A percentile compares a stretch with the other conserved stretches of the same genome.
phyloP scores from a whole-genome alignment of 2,797 vertebrate genomes.

The Dendrocincla tyrannina region DNA sequence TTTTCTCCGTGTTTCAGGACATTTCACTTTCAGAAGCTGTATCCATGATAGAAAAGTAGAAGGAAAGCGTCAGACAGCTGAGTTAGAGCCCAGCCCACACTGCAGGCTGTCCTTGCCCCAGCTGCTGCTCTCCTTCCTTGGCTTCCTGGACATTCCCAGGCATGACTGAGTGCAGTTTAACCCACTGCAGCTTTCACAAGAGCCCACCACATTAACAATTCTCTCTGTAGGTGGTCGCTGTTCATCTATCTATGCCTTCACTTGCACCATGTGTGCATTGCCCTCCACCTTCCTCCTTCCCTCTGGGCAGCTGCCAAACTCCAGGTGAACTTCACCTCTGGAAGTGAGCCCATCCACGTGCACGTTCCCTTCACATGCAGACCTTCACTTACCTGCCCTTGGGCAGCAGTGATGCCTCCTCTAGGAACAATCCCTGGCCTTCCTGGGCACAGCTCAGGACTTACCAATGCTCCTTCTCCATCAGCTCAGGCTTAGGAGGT shows the following conservation, averaged over 20 bases:
- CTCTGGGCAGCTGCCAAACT: background rate
- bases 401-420: background rate
- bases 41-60: background rate
- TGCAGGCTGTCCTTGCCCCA: background rate
- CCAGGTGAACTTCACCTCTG: background rate
- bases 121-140: background rate
- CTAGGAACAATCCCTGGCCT: background rate
- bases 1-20: background rate
- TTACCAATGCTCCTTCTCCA: background rate
- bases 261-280: too few species aligned
- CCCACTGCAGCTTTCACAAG: background rate
- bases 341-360: background rate
- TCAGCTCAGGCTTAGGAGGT: background rate
- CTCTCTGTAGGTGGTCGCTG: background rate
- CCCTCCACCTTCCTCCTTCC: background rate
- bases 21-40: background rate
- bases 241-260: background rate
- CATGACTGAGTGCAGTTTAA: background rate
- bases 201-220: background rate
- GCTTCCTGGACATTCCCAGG: background rate
- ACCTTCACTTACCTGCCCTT: background rate
- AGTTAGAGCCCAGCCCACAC: background rate
- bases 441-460: background rate
- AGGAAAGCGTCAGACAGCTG: background rate
- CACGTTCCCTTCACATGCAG: background rate